Evolutionary conservation across 30 jellyfish, hydroid and myxozoan genomes (phyloP), one percentile per base, ranked within the genome.

Genomic region (Rhopilema esculentum): DNA sequence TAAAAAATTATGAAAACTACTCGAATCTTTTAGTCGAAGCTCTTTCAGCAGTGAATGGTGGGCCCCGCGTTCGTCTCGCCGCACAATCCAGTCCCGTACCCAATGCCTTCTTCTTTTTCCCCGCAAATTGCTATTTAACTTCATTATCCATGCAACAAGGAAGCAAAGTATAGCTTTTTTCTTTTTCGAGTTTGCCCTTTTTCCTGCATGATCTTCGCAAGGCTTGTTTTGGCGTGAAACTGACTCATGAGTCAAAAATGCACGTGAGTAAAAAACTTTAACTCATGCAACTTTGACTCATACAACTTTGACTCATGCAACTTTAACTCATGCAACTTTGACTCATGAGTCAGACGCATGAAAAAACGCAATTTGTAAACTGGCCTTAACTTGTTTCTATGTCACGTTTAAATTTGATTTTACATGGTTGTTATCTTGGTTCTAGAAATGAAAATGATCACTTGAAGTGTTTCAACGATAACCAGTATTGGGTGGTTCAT

Each of bases 21-120:
- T 63, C 29, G 27, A 24, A 63, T 63, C 72, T 63, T 63, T n/a
- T 24, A 63, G 72, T 18, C 17, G 72, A n/a, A 63, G 29, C 72
- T 63, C 72, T 63, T 63, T 24, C 72, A 63, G 29, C 72, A 63
- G 72, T 63, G n/a, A 63, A 63, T 63, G 72, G 72, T 63, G 72
- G 72, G 66, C 66, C 12, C 12, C 66, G 66, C 66, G 66, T 51
- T 51, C 16, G 19, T 51, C 66, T 51, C 66, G 66, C 19, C 66
- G 66, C 66, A 9, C 19, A 51, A 51, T 51, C 66, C 66, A 19
- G 19, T 51, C 66, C 66, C 19, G 66, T 51, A 51, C 66, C 66
- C 66, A 19, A 51, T 9, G 66, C 66, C 66, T 51, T 51, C 66
- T 51, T 51, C 66, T 51, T 51, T 51, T 51, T 51, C 66, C 19